Conservation (phyloP, 2,888 invertebrate species). For the Drosophila antonietae region DNA sequence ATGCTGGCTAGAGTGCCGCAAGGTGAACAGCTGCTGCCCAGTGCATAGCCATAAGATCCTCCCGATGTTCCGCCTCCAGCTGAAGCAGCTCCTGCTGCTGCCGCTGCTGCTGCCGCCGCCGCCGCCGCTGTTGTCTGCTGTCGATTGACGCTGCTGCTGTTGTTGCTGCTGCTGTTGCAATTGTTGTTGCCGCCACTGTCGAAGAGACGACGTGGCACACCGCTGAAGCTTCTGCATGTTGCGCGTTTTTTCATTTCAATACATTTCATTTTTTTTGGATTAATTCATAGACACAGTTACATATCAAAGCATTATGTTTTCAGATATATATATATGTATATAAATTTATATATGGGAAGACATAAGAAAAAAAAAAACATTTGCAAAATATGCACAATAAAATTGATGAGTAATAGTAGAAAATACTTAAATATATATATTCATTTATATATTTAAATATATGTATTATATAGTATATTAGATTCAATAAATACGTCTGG, state of each 20-base stretch:
- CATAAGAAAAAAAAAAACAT: constrained; percentile 51
- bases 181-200: constrained; percentile 66
- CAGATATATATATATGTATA: constrained; percentile 28
- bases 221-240: constrained; percentile 82
- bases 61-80: constrained; percentile 16
- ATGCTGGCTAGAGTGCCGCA: constrained; percentile 83
- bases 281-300: constrained; percentile 56
- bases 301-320: constrained; percentile 43
- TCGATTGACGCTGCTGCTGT: constrained; percentile 36
- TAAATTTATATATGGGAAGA: constrained; percentile 39
- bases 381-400: constrained; percentile 53
- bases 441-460: constrained; percentile 9
- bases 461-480: not conserved
- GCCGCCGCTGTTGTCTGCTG: constrained; percentile 10
- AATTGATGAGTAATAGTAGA: constrained; percentile 33
- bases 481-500: constrained; percentile 7
- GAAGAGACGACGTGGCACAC: constrained; percentile 84
- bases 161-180: constrained; percentile 31
- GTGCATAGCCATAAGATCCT: constrained; percentile 19
- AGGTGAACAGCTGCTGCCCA: constrained; percentile 70
- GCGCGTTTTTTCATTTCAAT: constrained; percentile 17
- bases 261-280: constrained; percentile 8
- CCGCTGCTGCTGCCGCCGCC: constrained; percentile 34
- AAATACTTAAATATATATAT: constrained; percentile 21
- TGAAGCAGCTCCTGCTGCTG: constrained; percentile 32